phyloP scores from a whole-genome alignment of 1,140 invertebrate genomes.

The Drosophila dunni region DNA sequence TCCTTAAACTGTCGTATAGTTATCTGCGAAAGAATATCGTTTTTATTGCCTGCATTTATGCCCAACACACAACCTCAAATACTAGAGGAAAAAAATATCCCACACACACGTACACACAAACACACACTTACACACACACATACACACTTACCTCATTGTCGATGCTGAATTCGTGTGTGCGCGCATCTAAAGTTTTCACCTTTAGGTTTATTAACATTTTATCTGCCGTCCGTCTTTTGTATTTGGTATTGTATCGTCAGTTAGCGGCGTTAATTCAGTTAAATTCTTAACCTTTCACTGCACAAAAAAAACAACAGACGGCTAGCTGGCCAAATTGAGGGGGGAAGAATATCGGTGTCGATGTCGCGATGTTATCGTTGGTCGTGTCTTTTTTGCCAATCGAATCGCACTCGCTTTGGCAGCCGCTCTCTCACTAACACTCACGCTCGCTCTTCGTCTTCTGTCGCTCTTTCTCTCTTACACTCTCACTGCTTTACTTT shows the following conservation, averaged over 20 bases:
- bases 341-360: conserved; percentile 51
- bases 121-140: conserved; percentile 52
- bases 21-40: conserved; percentile 86
- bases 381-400: conserved; percentile 51
- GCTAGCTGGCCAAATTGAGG: conserved; percentile 4
- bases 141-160: conserved; percentile 93
- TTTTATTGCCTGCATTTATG: conserved; percentile 20
- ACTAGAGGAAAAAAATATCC: conserved; percentile 10
- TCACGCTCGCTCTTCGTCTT: conserved; percentile 13
- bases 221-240: conserved; percentile 31
- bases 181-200: conserved; percentile 96
- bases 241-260: conserved; percentile 29
- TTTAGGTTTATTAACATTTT: conserved; percentile 92
- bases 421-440: conserved; percentile 24
- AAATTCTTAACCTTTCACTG: conserved; percentile 51
- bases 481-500: conserved; percentile 21
- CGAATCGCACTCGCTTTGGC: conserved; percentile 29
- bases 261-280: conserved; percentile 40
- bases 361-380: conserved; percentile 39
- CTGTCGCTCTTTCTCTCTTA: conserved; percentile 21
- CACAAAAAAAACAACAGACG: conserved; percentile 44
- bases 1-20: conserved; percentile 95
- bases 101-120: conserved; percentile 12
- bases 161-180: conserved; percentile 93
- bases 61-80: conserved; percentile 63